Conservation (phyloP, 2,113 vertebrate species). For the Poeciliopsis occidentalis region DNA sequence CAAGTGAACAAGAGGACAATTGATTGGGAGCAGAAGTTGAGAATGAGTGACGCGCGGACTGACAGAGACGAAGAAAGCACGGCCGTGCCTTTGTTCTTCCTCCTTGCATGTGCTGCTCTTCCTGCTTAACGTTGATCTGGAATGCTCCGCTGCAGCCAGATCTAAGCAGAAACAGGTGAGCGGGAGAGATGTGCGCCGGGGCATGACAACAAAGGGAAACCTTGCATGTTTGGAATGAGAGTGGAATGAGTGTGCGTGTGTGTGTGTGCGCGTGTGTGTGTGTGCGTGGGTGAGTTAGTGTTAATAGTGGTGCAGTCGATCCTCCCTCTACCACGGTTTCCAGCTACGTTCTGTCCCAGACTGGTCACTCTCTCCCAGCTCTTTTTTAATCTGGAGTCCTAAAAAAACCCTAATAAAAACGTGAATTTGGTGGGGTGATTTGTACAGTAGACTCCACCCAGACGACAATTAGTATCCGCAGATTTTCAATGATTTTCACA, state of each 20-base stretch:
- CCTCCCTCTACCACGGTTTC: slow-evolving; percentile 39
- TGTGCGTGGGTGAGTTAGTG: neutral
- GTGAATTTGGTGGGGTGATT: too few species aligned
- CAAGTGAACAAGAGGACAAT: slow-evolving; percentile 14
- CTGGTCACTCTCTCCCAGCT: neutral
- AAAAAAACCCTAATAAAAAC: too few species aligned
- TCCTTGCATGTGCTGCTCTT: slow-evolving; percentile 50
- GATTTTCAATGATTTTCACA: too few species aligned
- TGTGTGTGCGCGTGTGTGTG: neutral
- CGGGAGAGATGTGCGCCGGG: slow-evolving; percentile 27
- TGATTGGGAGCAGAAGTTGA: slow-evolving; percentile 20
- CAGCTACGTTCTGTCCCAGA: slow-evolving; percentile 44
- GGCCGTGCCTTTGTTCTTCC: slow-evolving; percentile 36
- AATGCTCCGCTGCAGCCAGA: slow-evolving; percentile 40
- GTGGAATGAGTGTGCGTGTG: neutral
- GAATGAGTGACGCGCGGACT: slow-evolving; percentile 6
- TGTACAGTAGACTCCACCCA: too few species aligned
- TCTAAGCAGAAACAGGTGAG: slow-evolving; percentile 73
- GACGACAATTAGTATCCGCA: too few species aligned
- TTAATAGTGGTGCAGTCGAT: neutral
- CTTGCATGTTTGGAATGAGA: slow-evolving; percentile 4
- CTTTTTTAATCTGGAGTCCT: too few species aligned
- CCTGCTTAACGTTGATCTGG: slow-evolving; percentile 59
- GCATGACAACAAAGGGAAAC: slow-evolving; percentile 22
- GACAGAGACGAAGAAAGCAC: slow-evolving; percentile 17